Percentiles rank a stretch among this genome's conserved stretches.
Evolutionary conservation across 2,888 invertebrate species (phyloP).

Genomic region (Halictus quadricinctus): DNA sequence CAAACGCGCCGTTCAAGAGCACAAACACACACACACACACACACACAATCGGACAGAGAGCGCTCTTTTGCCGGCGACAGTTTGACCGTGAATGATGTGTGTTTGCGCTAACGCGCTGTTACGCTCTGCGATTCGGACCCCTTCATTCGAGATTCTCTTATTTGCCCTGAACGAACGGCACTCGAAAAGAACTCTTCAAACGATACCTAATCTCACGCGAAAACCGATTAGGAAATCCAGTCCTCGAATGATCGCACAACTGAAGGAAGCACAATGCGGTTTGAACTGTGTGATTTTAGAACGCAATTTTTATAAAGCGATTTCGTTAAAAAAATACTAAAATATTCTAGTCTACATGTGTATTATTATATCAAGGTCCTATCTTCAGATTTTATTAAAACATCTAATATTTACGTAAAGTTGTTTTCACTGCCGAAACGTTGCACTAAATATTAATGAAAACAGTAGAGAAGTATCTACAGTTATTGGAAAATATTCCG

Average conservation of each 20-base stretch:
- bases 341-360: not conserved
- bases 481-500: not conserved
- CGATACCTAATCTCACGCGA: not conserved
- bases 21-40: not conserved
- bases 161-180: not conserved
- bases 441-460: not conserved
- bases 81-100: constrained; percentile 19
- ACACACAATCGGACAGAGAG: not conserved
- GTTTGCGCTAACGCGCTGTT: not conserved
- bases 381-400: not conserved
- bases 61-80: constrained; percentile 4
- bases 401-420: not conserved
- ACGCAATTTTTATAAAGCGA: not conserved
- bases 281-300: not conserved
- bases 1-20: constrained; percentile 19
- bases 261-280: not conserved
- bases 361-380: not conserved
- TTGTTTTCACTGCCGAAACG: not conserved
- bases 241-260: not conserved
- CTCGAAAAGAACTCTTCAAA: not conserved
- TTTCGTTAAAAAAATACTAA: not conserved
- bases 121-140: not conserved
- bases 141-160: not conserved
- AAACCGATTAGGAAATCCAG: not conserved
- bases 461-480: not conserved